Conservation (phyloP, 2,888 invertebrate species). For the Epirrita christyi region DNA sequence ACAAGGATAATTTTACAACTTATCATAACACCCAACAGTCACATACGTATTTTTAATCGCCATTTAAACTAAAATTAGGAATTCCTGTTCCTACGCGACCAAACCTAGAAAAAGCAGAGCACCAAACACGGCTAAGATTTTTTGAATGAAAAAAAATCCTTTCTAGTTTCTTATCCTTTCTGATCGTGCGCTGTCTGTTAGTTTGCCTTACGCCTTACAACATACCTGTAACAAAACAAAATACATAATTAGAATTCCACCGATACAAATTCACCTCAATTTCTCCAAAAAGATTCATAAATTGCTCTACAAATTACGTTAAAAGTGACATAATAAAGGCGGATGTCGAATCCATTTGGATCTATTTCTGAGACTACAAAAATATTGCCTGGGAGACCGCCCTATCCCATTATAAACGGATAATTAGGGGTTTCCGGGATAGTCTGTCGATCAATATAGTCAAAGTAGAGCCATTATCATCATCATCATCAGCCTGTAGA, state of each 20-base stretch:
- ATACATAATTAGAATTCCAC: neutral
- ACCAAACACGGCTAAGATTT: too few relatives aligned
- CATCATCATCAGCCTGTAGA: too few relatives aligned
- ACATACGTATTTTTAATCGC: too few relatives aligned
- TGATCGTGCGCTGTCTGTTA: too few relatives aligned
- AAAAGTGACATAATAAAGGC: slow-evolving; percentile 20
- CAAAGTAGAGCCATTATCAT: too few relatives aligned
- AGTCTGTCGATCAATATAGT: neutral
- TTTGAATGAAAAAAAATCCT: too few relatives aligned
- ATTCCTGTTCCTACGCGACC: too few relatives aligned
- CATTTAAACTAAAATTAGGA: too few relatives aligned
- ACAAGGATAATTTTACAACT: too few relatives aligned
- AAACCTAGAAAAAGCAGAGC: too few relatives aligned
- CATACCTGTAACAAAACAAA: slow-evolving; percentile 25
- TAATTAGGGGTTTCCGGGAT: slow-evolving; percentile 20
- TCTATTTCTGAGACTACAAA: slow-evolving; percentile 23
- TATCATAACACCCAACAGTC: too few relatives aligned
- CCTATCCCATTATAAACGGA: slow-evolving; percentile 5
- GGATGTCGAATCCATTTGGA: slow-evolving; percentile 14
- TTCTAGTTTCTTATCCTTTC: too few relatives aligned
- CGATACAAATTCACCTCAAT: slow-evolving; percentile 2
- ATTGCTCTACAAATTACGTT: slow-evolving; percentile 1
- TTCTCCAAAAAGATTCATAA: neutral
- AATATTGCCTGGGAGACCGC: slow-evolving; percentile 15
- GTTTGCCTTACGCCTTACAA: neutral